Percentiles rank a stretch among this genome's conserved stretches.
These are phyloP conservation scores for Lasaia peninsularis DNA, from an alignment of 1,140 invertebrate species.

Conservation along the genomic window DNA sequence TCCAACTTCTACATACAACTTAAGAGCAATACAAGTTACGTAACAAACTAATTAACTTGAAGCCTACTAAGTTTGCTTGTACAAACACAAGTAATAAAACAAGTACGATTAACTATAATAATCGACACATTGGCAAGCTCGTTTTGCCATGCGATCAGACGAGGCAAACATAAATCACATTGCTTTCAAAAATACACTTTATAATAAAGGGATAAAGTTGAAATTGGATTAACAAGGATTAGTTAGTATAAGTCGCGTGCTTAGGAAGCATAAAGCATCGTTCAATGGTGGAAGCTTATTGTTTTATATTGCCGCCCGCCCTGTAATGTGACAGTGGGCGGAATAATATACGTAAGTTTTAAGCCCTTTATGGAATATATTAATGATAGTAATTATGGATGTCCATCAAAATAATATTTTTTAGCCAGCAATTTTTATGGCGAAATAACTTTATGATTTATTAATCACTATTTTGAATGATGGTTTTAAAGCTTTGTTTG, in stretches of 20 bases:
- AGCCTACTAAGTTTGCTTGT: slow-evolving; percentile 13
- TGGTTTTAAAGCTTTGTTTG: background rate
- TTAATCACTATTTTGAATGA: background rate
- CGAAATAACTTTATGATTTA: background rate
- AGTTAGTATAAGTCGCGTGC: slow-evolving; percentile 43
- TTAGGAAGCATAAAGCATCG: slow-evolving; percentile 55
- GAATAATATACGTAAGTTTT: slow-evolving; percentile 26
- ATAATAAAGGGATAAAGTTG: slow-evolving; percentile 17
- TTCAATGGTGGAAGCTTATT: slow-evolving; percentile 64
- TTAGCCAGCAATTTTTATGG: background rate
- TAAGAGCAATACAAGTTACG: background rate
- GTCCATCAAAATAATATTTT: slow-evolving; percentile 5
- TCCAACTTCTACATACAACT: background rate
- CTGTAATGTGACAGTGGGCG: slow-evolving; percentile 59
- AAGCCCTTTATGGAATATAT: slow-evolving; percentile 8
- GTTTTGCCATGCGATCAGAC: slow-evolving; percentile 32
- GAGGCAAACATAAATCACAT: slow-evolving; percentile 18
- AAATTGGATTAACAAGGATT: slow-evolving; percentile 19
- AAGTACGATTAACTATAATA: slow-evolving; percentile 34
- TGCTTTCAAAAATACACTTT: slow-evolving; percentile 8
- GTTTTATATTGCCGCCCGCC: slow-evolving; percentile 69
- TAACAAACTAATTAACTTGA: slow-evolving; percentile 2
- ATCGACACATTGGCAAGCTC: slow-evolving; percentile 46
- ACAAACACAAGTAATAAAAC: slow-evolving; percentile 34
- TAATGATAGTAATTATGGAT: slow-evolving; percentile 2